phyloP scores from a whole-genome alignment of 2,888 invertebrate species.

The Thecocarcelia acutangulata region DNA sequence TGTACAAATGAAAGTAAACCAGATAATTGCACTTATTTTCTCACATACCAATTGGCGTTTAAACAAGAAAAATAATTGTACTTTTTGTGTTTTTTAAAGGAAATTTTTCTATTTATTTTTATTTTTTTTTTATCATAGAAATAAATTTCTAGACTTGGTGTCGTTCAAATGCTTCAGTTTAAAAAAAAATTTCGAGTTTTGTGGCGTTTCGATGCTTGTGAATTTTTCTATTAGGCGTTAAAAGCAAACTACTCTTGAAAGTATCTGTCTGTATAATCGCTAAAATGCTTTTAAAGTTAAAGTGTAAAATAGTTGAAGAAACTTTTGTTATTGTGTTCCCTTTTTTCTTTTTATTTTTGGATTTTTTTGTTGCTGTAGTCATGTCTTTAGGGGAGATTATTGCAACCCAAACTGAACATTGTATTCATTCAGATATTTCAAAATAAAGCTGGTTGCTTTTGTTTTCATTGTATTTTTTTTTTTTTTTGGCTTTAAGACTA shows the following conservation, averaged over 20 bases:
- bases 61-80: constrained; percentile 40
- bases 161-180: constrained; percentile 37
- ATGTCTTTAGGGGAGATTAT: constrained; percentile 56
- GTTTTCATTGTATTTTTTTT: constrained; percentile 53
- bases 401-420: constrained; percentile 40
- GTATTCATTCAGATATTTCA: constrained; percentile 32
- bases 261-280: constrained; percentile 36
- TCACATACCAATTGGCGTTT: constrained; percentile 59
- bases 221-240: constrained; percentile 59
- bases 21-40: constrained; percentile 64
- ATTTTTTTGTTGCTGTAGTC: constrained; percentile 9
- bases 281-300: constrained; percentile 33
- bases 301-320: neutral
- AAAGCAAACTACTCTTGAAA: constrained; percentile 40
- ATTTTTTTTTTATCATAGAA: neutral
- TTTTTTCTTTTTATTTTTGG: neutral
- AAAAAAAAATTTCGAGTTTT: constrained; percentile 46
- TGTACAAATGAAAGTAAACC: constrained; percentile 63
- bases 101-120: constrained; percentile 16
- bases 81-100: neutral
- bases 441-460: constrained; percentile 33
- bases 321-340: constrained; percentile 19
- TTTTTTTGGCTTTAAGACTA: neutral
- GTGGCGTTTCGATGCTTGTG: constrained; percentile 8
- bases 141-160: constrained; percentile 20